A percentile compares a stretch with the other conserved stretches of the same genome.
Conservation (phyloP, 2,113 vertebrate genomes). For the Channa maculata region DNA sequence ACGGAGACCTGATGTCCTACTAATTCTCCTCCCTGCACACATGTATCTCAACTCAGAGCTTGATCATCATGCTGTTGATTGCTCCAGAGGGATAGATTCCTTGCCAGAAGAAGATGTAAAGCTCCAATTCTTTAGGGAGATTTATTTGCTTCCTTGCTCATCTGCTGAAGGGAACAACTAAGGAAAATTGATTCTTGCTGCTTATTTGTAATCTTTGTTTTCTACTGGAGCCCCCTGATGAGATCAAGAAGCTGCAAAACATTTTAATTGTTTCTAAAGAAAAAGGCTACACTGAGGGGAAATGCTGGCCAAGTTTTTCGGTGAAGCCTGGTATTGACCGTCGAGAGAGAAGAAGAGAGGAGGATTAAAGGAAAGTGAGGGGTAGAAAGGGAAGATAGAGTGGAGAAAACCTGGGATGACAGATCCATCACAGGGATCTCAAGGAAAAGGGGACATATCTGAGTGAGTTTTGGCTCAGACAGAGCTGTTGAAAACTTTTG, state of each 20-base stretch:
- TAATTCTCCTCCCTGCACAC: conserved; percentile 22
- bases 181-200: conserved; percentile 45
- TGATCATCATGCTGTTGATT: conserved; percentile 11
- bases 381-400: conserved; percentile 28
- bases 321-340: background rate
- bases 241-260: conserved; percentile 16
- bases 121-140: conserved; percentile 14
- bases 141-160: conserved; percentile 25
- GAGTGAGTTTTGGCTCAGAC: conserved; percentile 44
- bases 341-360: background rate
- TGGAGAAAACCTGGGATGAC: conserved; percentile 51
- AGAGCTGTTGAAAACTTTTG: conserved; percentile 72
- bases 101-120: conserved; percentile 22
- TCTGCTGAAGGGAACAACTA: conserved; percentile 35
- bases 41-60: conserved; percentile 34
- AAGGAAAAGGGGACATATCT: conserved; percentile 21
- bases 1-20: conserved; percentile 30
- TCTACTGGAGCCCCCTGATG: conserved; percentile 30
- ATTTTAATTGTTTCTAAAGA: conserved; percentile 19
- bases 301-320: conserved; percentile 8
- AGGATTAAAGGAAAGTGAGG: background rate
- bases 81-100: conserved; percentile 9
- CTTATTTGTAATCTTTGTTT: conserved; percentile 56
- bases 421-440: conserved; percentile 31
- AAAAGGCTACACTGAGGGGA: background rate